phyloP scores from a whole-genome alignment of 2,797 vertebrate genomes.

The Taeniopygia guttata region DNA sequence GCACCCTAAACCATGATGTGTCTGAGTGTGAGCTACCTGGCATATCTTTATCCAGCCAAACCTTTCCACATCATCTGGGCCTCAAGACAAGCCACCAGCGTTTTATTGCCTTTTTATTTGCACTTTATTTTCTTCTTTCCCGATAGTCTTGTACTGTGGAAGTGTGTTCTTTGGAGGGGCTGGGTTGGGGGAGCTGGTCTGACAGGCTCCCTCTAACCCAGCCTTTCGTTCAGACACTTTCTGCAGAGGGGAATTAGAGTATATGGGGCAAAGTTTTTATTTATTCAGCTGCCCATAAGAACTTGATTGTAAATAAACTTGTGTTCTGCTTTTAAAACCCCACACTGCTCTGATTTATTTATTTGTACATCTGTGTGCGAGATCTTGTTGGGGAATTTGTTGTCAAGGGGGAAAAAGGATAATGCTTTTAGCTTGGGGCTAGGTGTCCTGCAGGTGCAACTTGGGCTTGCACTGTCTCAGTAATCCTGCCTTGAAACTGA shows the following conservation, averaged over 20 bases:
- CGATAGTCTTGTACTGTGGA: conserved; percentile 20
- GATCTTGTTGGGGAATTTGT: background rate
- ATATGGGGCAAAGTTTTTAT: conserved; percentile 69
- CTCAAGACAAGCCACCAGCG: conserved; percentile 56
- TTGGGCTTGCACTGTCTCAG: background rate
- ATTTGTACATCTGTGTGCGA: background rate
- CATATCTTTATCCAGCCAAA: conserved; percentile 19
- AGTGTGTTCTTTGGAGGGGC: background rate
- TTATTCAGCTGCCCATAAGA: conserved; percentile 77
- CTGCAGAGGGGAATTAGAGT: conserved; percentile 15
- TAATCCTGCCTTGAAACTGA: background rate
- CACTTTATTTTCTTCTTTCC: conserved; percentile 77
- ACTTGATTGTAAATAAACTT: conserved; percentile 79
- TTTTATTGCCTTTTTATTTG: conserved; percentile 74
- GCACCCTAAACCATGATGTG: background rate
- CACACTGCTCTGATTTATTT: background rate
- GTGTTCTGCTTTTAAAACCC: conserved; percentile 73
- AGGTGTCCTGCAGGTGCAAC: accelerated
- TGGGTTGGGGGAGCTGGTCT: background rate
- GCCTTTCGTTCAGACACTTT: conserved; percentile 21
- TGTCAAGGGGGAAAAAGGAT: background rate
- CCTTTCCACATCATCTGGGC: background rate
- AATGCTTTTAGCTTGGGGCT: background rate
- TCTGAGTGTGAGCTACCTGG: background rate
- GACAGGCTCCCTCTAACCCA: background rate